Evolutionary conservation across 2,888 invertebrate genomes (phyloP).

Genomic region (Microplitis manilae): DNA sequence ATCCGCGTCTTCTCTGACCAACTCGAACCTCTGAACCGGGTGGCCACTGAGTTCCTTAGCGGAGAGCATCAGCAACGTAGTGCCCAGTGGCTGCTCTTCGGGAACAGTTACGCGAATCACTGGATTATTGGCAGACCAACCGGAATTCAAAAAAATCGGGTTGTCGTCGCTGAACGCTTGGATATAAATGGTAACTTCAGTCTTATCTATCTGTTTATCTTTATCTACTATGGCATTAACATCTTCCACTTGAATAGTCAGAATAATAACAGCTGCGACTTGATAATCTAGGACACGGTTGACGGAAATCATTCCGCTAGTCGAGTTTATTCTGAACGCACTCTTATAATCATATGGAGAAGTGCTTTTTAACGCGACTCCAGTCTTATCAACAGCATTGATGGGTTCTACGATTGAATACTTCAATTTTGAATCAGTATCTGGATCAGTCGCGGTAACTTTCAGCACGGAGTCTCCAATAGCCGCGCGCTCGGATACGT

Average conservation of each 20-base stretch:
- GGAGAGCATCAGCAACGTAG: constrained; percentile 79
- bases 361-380: constrained; percentile 78
- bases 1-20: constrained; percentile 63
- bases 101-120: constrained; percentile 79
- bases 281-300: constrained; percentile 81
- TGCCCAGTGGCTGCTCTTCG: constrained; percentile 85
- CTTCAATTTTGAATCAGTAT: constrained; percentile 78
- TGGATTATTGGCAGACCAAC: constrained; percentile 82
- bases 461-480: constrained; percentile 77
- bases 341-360: constrained; percentile 78
- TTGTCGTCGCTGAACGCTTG: constrained; percentile 85
- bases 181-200: constrained; percentile 84
- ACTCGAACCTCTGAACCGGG: constrained; percentile 74
- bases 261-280: constrained; percentile 81
- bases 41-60: constrained; percentile 82
- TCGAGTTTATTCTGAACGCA: constrained; percentile 80
- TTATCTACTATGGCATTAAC: constrained; percentile 79
- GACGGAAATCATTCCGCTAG: constrained; percentile 80
- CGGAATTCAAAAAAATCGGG: constrained; percentile 81
- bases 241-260: constrained; percentile 82
- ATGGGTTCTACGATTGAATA: constrained; percentile 81
- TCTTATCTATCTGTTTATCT: constrained; percentile 77
- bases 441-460: constrained; percentile 81
- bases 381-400: constrained; percentile 82
- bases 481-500: constrained; percentile 81